phyloP scores from a whole-genome alignment of 2,888 invertebrate genomes.

The Oxycera nigricornis region DNA sequence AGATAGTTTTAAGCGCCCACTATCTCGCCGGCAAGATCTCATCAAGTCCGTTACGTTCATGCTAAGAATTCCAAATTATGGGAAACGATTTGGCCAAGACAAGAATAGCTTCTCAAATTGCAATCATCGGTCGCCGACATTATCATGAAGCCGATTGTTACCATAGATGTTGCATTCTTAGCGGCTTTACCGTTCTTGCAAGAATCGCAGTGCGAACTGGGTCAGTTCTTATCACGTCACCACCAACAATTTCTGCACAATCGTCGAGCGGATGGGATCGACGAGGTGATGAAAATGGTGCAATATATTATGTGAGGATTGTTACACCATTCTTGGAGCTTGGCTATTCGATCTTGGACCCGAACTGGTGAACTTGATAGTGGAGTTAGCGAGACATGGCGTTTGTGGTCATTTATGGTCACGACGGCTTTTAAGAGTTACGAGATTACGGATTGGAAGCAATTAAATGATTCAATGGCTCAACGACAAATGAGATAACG shows the following conservation, averaged over 20 bases:
- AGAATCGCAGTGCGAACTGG: background rate
- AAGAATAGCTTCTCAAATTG: background rate
- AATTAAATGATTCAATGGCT: too few species aligned
- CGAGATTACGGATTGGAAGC: too few species aligned
- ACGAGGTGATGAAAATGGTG: background rate
- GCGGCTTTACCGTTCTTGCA: background rate
- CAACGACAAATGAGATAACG: too few species aligned
- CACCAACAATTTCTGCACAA: background rate
- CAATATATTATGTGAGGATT: background rate
- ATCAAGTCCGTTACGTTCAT: background rate
- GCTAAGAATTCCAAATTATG: background rate
- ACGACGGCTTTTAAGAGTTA: too few species aligned
- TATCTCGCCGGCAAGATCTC: background rate
- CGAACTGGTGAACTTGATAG: too few species aligned
- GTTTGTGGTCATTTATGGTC: too few species aligned
- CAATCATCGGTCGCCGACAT: background rate
- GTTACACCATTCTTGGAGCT: background rate
- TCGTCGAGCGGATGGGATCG: background rate
- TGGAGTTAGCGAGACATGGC: too few species aligned
- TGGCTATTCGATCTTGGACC: too few species aligned
- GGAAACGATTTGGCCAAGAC: background rate
- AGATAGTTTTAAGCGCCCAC: conserved; percentile 2
- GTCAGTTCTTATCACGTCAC: background rate
- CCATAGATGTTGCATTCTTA: background rate
- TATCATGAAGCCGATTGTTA: background rate